Conservation (phyloP, 2,888 invertebrate species). For the Calliopum simillimum region DNA sequence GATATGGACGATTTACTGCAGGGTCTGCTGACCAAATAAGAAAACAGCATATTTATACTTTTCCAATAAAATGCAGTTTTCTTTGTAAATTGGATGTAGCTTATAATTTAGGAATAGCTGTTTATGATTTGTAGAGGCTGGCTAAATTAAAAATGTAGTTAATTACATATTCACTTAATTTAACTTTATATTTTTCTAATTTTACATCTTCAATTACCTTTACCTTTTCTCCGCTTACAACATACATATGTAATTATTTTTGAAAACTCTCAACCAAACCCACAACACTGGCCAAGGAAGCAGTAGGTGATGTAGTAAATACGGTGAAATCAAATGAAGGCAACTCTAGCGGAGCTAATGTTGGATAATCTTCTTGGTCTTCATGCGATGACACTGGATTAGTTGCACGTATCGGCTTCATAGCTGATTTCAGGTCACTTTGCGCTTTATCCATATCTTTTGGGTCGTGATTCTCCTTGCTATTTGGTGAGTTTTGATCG, state of each 20-base stretch:
- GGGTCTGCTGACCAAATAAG: slow-evolving; percentile 60
- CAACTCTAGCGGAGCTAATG: slow-evolving; percentile 61
- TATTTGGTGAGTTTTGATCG: slow-evolving; percentile 17
- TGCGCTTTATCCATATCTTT: slow-evolving; percentile 13
- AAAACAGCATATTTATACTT: neutral
- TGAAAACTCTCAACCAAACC: slow-evolving; percentile 52
- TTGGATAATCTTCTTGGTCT: slow-evolving; percentile 55
- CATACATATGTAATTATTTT: slow-evolving; percentile 50
- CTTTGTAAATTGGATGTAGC: neutral
- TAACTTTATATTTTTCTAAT: too few relatives aligned
- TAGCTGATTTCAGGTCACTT: slow-evolving; percentile 14
- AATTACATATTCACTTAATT: too few relatives aligned
- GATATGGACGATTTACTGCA: slow-evolving; percentile 64
- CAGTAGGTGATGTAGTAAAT: slow-evolving; percentile 52
- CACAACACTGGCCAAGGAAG: slow-evolving; percentile 48
- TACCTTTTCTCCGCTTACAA: too few relatives aligned
- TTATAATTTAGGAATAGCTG: too few relatives aligned
- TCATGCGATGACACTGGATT: neutral
- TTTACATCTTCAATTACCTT: too few relatives aligned
- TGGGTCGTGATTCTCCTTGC: slow-evolving; percentile 42
- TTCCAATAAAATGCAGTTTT: neutral
- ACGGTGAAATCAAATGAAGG: slow-evolving; percentile 58
- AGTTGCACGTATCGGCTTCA: slow-evolving; percentile 16
- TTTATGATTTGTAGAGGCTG: too few relatives aligned
- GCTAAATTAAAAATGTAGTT: too few relatives aligned